Evolutionary conservation across 1,140 invertebrate species (phyloP), one percentile per base, ranked within the genome.

Genomic region (Bombus vancouverensis): DNA sequence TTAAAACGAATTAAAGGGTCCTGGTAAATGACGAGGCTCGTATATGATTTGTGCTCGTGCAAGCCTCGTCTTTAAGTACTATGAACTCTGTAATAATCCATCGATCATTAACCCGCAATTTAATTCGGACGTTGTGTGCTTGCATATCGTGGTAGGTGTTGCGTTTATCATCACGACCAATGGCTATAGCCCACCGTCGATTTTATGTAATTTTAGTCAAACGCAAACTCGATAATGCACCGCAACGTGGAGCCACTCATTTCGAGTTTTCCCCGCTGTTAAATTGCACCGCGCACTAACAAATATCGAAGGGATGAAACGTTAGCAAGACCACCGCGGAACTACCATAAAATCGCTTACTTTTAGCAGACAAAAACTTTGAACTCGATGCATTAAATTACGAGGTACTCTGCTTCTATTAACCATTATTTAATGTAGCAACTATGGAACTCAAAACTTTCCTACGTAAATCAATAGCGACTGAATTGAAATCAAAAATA

Each of bases 201-300:
- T 85, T 85, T 85, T 80, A 80, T 62, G 66, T 73, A 85, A 85
- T 80, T 85, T 65, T 65, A 85, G 53, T 72, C 32, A 28, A 85
- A 85, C 68, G 76, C 66, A 79, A 84, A 84, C 83, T 84, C 76
- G 83, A 84, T 84, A 84, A 79, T 80, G 39, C 32, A 59, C 66
- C 76, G 75, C 76, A 66, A 42, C 83, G 75, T 42, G 44, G 34
- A 47, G 28, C 83, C 44, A 44, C 57, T 80, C 53, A 34, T 85
- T 80, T 37, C 53, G 53, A 79, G 76, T 79, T 84, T 62, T 79
- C 44, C 44, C 47, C 53, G 32, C 18, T 53, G 37, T 80, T 80
- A 25, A 85, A 85, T 80, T 80, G 79, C 39, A n/a, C 68, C 18
- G 22, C 34, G 42, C 6, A 6, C 22, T 47, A 47, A 72, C 68